phyloP scores from a whole-genome alignment of 1,140 invertebrate species.

The Heliconius hewitsoni region DNA sequence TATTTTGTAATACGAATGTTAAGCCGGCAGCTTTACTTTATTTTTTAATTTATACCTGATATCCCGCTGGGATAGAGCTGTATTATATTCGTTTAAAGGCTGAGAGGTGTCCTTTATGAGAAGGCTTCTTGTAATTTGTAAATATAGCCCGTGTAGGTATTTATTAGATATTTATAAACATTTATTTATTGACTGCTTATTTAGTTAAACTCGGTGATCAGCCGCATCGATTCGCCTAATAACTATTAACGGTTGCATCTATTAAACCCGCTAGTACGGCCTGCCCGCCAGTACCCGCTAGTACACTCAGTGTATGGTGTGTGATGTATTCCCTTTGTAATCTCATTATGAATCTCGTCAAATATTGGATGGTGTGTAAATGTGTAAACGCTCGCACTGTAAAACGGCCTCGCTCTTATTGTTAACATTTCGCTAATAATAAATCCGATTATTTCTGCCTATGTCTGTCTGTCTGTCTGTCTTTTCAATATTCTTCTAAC shows the following conservation, averaged over 20 bases:
- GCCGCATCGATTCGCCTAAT: slow-evolving; percentile 65
- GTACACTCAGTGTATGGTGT: not conserved
- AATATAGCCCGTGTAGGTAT: slow-evolving; percentile 81
- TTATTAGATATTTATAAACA: slow-evolving; percentile 81
- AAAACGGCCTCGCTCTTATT: slow-evolving; percentile 29
- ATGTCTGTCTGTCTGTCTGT: slow-evolving; percentile 18
- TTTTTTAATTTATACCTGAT: slow-evolving; percentile 79
- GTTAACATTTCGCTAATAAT: slow-evolving; percentile 20
- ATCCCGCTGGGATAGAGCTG: slow-evolving; percentile 76
- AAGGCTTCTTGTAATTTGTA: slow-evolving; percentile 70
- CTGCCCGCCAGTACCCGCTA: slow-evolving; percentile 41
- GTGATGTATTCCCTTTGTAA: slow-evolving; percentile 63
- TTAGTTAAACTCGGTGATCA: slow-evolving; percentile 73
- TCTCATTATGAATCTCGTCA: slow-evolving; percentile 78
- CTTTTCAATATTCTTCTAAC: not conserved
- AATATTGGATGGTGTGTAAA: slow-evolving; percentile 74
- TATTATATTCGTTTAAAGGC: slow-evolving; percentile 79
- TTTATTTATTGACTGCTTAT: slow-evolving; percentile 82
- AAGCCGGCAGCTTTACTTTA: slow-evolving; percentile 80
- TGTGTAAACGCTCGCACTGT: slow-evolving; percentile 54
- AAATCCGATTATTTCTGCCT: slow-evolving; percentile 23
- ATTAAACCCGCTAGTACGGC: slow-evolving; percentile 75
- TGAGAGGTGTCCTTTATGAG: slow-evolving; percentile 68
- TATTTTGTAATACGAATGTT: slow-evolving; percentile 79
- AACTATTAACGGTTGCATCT: slow-evolving; percentile 73